A percentile compares a stretch with the other conserved stretches of the same genome.
Conservation (phyloP, 2,797 vertebrate species). For the Myotis findleyi region DNA sequence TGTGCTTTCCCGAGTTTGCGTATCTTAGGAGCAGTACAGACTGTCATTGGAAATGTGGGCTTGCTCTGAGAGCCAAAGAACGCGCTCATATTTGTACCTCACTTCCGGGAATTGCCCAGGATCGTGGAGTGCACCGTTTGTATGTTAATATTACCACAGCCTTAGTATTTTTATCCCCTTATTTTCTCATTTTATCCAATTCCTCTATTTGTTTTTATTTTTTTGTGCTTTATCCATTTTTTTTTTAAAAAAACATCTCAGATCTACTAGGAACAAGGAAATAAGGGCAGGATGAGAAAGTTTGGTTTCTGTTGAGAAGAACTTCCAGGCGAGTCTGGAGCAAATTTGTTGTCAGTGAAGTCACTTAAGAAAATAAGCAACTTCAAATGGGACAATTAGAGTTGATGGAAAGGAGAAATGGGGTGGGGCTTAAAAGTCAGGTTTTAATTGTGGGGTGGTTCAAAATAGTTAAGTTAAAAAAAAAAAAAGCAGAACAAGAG, state of each 20-base stretch:
- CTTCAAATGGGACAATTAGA: neutral
- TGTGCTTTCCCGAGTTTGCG: neutral
- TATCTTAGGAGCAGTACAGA: neutral
- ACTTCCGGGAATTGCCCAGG: neutral
- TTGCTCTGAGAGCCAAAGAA: neutral
- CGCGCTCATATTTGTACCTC: accelerated
- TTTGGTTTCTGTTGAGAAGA: neutral
- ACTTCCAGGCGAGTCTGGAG: neutral
- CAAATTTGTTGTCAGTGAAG: neutral
- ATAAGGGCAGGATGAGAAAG: neutral
- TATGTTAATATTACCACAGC: neutral
- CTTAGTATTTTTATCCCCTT: neutral
- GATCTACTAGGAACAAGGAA: neutral
- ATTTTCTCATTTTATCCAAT: neutral
- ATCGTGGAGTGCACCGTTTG: neutral
- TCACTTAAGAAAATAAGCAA: constrained; percentile 32
- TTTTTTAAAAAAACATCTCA: neutral
- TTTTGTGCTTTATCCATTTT: neutral
- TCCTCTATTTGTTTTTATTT: neutral
- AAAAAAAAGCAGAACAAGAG: neutral
- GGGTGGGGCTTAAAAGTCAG: neutral
- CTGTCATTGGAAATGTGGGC: neutral
- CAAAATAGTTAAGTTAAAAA: constrained; percentile 21
- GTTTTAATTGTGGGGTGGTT: constrained; percentile 39
- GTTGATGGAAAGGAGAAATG: neutral